Base-by-base conservation (phyloP, 1,140 invertebrate species). In the Planococcus citri region DNA sequence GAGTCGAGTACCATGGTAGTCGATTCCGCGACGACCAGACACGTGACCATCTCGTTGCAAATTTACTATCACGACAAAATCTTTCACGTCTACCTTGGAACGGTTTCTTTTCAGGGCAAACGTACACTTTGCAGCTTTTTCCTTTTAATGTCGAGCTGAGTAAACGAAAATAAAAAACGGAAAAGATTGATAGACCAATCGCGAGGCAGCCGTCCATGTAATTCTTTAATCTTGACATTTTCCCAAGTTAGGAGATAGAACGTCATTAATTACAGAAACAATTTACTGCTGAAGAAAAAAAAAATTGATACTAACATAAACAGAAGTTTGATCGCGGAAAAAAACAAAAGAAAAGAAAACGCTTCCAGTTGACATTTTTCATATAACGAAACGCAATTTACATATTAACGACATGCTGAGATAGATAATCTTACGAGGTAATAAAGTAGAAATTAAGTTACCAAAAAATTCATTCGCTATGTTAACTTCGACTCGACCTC, bases 211-310 rank as follows among this genome's bases (percentile, higher is more conserved):
- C 60, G 60, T 64, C 60, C 60, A 20, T 64, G 60, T 27, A 64
- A 64, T 64, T 64, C 60, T 64, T 64, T 64, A 64, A 64, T 64
- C 60, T 64, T 25, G 60, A 64, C 60, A 25, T 64, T 64, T 64
- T 64, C 22, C 25, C 2, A 64, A 24, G 20, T 64, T 64, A 27
- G 21, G 2, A 64, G 60, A 64, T 64, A 64, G 25, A 64, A 64
- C 22, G 60, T 64, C 60, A 64, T 64, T 64, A 64, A 64, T 64
- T 64, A 64, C 60, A 20, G 25, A 64, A 64, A 64, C 60, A 64
- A 64, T 64, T 64, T 64, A 64, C 21, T 14, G 25, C 17, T 17
- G 20, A 17, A 64, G 22, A 64, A 25, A 64, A 64, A 64, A 60
- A 51, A 51, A 51, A 20, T 51, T 51, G 41, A 51, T 51, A 20